Evolutionary conservation across 2,797 vertebrate species (phyloP), one percentile per base, ranked within the genome.

Genomic region (Notolabrus celidotus): DNA sequence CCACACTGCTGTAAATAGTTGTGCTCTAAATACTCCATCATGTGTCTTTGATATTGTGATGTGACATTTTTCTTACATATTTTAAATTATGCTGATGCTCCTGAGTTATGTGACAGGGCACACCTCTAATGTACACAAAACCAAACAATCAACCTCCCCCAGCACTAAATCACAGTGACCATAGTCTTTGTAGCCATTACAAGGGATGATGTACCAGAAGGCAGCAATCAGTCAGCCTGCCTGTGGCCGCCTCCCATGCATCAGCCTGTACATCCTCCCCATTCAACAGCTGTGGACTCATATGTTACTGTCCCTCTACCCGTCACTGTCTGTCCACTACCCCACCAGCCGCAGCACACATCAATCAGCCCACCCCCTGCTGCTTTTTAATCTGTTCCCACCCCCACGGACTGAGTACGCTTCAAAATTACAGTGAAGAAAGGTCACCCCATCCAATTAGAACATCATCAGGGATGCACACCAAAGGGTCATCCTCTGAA

Each of bases 361-460:
- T 90, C 91, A 85, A 91, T 91, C 88, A 88, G 62, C 50, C 79
- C 54, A 68, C 52, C 78, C 86, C 86, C 71, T 56, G 73, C 79
- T 84, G 89, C 57, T 87, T 91, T 91, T 91, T 89, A 89, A 93
- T 91, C 88, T 86, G 83, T 80, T 79, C 62, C 61, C 75, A 73
- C 76, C 85, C 82, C 71, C 78, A 62, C 63, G 29, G 69, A 80
- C 79, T 69, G 67, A 64, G 78, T 53, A 74, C 50, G 11, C 78
- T 81, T 89, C 67, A 82, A 82, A 90, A 90, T 90, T 90, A 89
- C 90, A 87, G 84, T 82, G 86, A 92, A 84, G 92, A 96, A 97
- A 97, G 96, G 95, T 97, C 96, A 97, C 93, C 68, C 91, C 87
- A 95, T 95, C 95, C 95, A 97, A 97, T 97, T 97, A 97, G 95